phyloP scores from a whole-genome alignment of 2,113 vertebrate species.

The Heterotis niloticus region DNA sequence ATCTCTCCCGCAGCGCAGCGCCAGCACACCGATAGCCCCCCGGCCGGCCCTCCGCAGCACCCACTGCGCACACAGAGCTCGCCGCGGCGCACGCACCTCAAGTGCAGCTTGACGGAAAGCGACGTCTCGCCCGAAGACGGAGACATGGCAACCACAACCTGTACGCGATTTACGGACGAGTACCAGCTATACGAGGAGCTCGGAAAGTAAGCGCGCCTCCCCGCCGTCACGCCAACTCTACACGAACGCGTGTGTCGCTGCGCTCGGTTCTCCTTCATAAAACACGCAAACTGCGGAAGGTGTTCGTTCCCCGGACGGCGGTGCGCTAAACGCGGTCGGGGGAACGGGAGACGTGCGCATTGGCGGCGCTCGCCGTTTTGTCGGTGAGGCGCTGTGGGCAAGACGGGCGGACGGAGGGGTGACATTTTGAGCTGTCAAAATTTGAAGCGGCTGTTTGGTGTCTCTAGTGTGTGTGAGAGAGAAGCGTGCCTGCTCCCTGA shows the following conservation, averaged over 20 bases:
- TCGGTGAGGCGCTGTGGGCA: background rate
- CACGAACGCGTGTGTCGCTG: background rate
- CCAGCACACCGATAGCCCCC: background rate
- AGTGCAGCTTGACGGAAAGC: conserved; percentile 22
- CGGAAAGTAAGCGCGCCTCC: conserved; percentile 78
- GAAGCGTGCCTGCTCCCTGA: conserved; percentile 43
- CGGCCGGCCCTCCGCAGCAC: too few relatives aligned
- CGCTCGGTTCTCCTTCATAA: background rate
- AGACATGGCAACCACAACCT: conserved; percentile 85
- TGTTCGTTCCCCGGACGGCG: too few relatives aligned
- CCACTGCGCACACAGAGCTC: background rate
- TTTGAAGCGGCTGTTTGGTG: conserved; percentile 41
- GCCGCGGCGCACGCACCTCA: background rate
- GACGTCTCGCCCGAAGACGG: conserved; percentile 34
- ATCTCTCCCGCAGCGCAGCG: background rate
- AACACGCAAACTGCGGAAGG: background rate
- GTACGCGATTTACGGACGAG: conserved; percentile 89
- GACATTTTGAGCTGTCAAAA: conserved; percentile 47
- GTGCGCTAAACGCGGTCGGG: too few relatives aligned
- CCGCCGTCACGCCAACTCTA: background rate
- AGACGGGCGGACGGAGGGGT: conserved; percentile 16
- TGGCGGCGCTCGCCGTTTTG: background rate
- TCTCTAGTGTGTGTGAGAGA: conserved; percentile 33
- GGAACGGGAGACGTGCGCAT: too few relatives aligned
- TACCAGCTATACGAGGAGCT: conserved; percentile 94